A percentile compares a stretch with the other conserved stretches of the same genome.
Conservation (phyloP, 2,113 vertebrate genomes). For the Laticauda colubrina region DNA sequence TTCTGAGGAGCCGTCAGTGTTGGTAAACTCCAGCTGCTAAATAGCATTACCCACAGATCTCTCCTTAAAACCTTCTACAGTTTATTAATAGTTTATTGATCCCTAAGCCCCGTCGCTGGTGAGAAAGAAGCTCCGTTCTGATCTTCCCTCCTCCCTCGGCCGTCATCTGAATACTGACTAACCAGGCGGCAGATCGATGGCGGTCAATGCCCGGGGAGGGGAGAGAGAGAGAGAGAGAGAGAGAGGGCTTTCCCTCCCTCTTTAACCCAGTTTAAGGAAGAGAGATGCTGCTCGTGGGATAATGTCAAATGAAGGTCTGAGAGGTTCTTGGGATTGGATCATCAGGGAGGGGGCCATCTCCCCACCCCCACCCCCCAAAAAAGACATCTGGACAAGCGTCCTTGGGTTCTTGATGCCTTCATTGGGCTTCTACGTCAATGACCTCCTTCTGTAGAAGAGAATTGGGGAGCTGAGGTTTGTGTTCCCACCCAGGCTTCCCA, state of each 20-base stretch:
- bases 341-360: not conserved
- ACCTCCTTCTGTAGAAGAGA: not conserved
- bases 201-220: not conserved
- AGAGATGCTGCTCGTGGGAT: not conserved
- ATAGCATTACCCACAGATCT: slow-evolving; percentile 52
- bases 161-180: slow-evolving; percentile 39
- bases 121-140: slow-evolving; percentile 14
- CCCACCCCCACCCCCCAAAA: no score
- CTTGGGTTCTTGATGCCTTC: not conserved
- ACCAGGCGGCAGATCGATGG: slow-evolving; percentile 1
- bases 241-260: not conserved
- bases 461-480: no score
- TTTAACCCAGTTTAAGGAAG: slow-evolving; percentile 52
- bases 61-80: slow-evolving; percentile 52
- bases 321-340: no score
- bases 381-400: not conserved
- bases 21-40: slow-evolving; percentile 62
- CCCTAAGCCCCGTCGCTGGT: slow-evolving; percentile 16
- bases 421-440: not conserved
- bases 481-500: no score
- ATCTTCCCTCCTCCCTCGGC: not conserved
- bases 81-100: slow-evolving; percentile 74
- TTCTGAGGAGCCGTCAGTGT: slow-evolving; percentile 57
- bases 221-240: not conserved
- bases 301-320: not conserved